A percentile compares a stretch with the other conserved stretches of the same genome.
Evolutionary conservation across 1,140 invertebrate species (phyloP).

Genomic region (Drosophila neocordata): DNA sequence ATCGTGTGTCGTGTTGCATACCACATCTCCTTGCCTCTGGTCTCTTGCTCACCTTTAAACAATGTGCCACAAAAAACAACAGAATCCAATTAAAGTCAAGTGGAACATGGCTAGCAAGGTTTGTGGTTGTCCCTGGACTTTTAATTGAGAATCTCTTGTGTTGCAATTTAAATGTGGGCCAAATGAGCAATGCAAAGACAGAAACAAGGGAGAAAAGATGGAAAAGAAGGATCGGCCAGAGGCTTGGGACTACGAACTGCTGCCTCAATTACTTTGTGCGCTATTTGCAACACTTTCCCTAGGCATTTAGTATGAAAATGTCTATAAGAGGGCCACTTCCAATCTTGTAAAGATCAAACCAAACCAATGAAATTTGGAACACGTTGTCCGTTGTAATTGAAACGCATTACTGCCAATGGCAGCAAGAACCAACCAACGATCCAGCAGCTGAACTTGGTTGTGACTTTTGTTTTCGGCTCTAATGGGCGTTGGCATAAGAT

Average conservation of each 20-base stretch:
- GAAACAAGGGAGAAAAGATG: slow-evolving; percentile 27
- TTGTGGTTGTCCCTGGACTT: slow-evolving; percentile 50
- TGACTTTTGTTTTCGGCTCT: slow-evolving; percentile 40
- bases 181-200: slow-evolving; percentile 17
- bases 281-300: slow-evolving; percentile 70
- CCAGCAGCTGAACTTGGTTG: slow-evolving; percentile 7
- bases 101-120: slow-evolving; percentile 63
- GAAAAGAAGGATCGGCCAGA: slow-evolving; percentile 47
- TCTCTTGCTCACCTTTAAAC: slow-evolving; percentile 42
- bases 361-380: slow-evolving; percentile 68
- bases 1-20: slow-evolving; percentile 76
- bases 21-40: slow-evolving; percentile 33
- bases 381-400: slow-evolving; percentile 64
- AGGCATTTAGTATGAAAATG: background rate
- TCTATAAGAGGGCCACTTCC: slow-evolving; percentile 30
- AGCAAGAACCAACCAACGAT: slow-evolving; percentile 13
- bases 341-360: slow-evolving; percentile 53
- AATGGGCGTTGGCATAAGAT: slow-evolving; percentile 68
- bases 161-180: slow-evolving; percentile 67
- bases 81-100: slow-evolving; percentile 78
- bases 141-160: slow-evolving; percentile 71
- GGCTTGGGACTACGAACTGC: slow-evolving; percentile 2
- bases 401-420: slow-evolving; percentile 69
- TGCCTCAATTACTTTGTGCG: slow-evolving; percentile 64
- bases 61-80: slow-evolving; percentile 71